Evolutionary conservation across 2,797 vertebrate species (phyloP).

Genomic region (Lacerta agilis): DNA sequence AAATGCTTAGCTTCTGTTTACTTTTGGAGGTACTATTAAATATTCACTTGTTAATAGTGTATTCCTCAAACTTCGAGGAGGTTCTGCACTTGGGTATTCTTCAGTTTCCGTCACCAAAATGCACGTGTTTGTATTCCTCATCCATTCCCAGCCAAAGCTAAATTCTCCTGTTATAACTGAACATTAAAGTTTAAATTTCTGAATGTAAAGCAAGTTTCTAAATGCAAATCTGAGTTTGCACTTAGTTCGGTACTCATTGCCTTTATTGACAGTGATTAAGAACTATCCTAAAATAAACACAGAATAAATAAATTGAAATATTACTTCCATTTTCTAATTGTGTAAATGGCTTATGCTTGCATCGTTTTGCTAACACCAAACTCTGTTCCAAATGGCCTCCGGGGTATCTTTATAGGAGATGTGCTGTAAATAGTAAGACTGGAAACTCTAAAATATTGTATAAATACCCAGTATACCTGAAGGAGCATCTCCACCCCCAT

Average conservation of each 20-base stretch:
- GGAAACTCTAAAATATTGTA: not conserved
- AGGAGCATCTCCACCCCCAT: too few relatives aligned
- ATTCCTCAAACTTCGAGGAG: not conserved
- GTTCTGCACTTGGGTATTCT: not conserved
- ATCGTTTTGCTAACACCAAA: not conserved
- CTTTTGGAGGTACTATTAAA: not conserved
- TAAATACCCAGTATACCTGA: too few relatives aligned
- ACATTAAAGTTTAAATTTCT: not conserved
- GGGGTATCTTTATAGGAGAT: not conserved
- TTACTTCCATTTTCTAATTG: not conserved
- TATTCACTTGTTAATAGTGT: not conserved
- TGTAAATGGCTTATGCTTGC: not conserved
- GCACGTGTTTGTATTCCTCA: not conserved
- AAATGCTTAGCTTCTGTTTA: conserved; percentile 9
- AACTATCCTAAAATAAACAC: not conserved
- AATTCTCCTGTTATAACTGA: not conserved
- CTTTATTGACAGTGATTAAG: not conserved
- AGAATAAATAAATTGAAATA: not conserved
- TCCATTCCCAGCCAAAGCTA: not conserved
- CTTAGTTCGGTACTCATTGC: not conserved
- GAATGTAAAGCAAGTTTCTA: not conserved
- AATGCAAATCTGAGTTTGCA: not conserved
- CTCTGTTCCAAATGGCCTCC: not conserved
- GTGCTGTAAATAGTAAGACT: not conserved
- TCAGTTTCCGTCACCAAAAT: not conserved